A percentile compares a stretch with the other conserved stretches of the same genome.
phyloP scores from a whole-genome alignment of 2,113 vertebrate species.

The Lepus timidus region DNA sequence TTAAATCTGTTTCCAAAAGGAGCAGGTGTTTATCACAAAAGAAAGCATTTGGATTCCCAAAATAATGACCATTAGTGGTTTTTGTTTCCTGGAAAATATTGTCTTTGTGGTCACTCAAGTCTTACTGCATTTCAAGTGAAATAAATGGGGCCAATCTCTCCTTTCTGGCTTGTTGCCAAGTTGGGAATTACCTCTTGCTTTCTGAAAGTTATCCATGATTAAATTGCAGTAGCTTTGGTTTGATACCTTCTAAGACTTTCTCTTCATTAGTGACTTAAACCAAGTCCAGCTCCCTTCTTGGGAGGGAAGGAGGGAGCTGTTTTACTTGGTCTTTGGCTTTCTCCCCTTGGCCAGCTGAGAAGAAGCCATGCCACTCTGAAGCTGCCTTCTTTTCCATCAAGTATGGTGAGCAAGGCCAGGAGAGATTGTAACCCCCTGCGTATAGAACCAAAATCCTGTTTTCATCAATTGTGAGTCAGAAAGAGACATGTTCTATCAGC shows the following conservation, averaged over 20 bases:
- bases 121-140: conserved; percentile 44
- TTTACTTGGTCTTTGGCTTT: background rate
- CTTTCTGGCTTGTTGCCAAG: conserved; percentile 65
- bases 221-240: background rate
- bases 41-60: conserved; percentile 77
- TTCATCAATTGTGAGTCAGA: background rate
- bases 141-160: background rate
- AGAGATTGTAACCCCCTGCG: background rate
- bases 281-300: background rate
- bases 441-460: background rate
- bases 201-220: conserved; percentile 41
- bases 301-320: background rate
- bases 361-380: background rate
- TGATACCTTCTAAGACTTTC: background rate
- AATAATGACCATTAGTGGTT: conserved; percentile 81
- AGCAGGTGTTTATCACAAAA: conserved; percentile 79
- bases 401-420: background rate
- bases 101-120: conserved; percentile 76
- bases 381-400: background rate
- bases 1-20: conserved; percentile 80
- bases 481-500: background rate
- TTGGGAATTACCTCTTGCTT: conserved; percentile 33
- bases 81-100: conserved; percentile 77
- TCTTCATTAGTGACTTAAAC: conserved; percentile 46
- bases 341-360: background rate